A percentile compares a stretch with the other conserved stretches of the same genome.
phyloP scores from a whole-genome alignment of 2,113 vertebrate genomes.

The Ciconia stormi region DNA sequence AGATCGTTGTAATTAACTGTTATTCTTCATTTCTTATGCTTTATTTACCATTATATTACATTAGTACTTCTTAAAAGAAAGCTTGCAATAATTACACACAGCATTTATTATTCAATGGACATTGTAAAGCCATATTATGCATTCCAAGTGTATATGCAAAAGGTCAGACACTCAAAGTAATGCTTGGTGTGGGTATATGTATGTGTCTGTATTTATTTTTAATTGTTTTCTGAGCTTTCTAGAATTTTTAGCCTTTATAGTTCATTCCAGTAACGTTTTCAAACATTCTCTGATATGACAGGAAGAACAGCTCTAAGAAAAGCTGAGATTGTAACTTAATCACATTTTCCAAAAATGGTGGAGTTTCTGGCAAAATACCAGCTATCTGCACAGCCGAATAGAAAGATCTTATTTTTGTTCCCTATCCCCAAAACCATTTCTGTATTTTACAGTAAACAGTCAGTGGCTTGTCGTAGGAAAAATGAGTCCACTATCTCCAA shows the following conservation, averaged over 20 bases:
- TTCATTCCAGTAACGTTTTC: background rate
- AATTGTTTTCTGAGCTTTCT: background rate
- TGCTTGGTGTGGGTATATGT: background rate
- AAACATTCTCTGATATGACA: background rate
- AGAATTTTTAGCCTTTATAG: background rate
- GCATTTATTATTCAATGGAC: background rate
- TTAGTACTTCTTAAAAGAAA: background rate
- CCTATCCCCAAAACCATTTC: background rate
- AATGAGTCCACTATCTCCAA: background rate
- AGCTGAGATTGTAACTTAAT: background rate
- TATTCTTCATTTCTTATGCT: background rate
- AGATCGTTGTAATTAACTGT: background rate
- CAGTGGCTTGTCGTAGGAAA: background rate
- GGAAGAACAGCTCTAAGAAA: background rate
- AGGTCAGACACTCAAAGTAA: background rate
- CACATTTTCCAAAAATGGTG: background rate
- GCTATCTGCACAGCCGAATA: background rate
- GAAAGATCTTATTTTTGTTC: background rate
- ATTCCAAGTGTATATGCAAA: background rate
- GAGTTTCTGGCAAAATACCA: background rate
- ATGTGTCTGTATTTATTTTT: background rate
- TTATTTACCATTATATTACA: background rate
- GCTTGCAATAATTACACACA: background rate
- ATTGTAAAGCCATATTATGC: background rate
- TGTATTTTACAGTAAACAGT: background rate